phyloP scores from a whole-genome alignment of 2,888 invertebrate species.

The Cacoxenus indagator region DNA sequence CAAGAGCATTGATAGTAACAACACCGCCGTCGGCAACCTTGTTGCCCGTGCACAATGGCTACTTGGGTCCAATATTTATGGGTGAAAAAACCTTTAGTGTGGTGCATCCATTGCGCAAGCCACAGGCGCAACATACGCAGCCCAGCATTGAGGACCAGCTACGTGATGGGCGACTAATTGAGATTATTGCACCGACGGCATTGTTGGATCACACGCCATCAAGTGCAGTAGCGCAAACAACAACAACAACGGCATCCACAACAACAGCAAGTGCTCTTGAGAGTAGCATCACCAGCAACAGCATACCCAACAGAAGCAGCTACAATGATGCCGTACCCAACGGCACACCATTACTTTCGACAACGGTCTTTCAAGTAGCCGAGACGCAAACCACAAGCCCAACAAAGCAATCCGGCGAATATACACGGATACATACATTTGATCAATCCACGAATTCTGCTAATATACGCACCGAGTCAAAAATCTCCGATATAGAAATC shows the following conservation, averaged over 20 bases:
- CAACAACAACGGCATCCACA: slow-evolving; percentile 19
- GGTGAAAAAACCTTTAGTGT: slow-evolving; percentile 63
- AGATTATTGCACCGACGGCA: slow-evolving; percentile 61
- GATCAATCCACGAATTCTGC: too few relatives aligned
- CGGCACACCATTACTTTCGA: slow-evolving; percentile 47
- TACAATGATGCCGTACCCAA: neutral
- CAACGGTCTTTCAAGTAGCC: slow-evolving; percentile 60
- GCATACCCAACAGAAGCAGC: neutral
- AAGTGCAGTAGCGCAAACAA: neutral
- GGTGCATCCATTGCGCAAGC: slow-evolving; percentile 47
- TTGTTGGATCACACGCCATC: slow-evolving; percentile 38
- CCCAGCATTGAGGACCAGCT: slow-evolving; percentile 54
- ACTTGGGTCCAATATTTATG: slow-evolving; percentile 68
- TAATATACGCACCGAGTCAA: slow-evolving; percentile 58
- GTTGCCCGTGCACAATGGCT: slow-evolving; percentile 59
- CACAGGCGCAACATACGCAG: slow-evolving; percentile 41
- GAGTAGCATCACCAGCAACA: neutral
- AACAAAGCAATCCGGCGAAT: slow-evolving; percentile 42
- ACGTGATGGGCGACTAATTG: slow-evolving; percentile 59
- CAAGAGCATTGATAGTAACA: neutral
- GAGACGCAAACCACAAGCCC: slow-evolving; percentile 50
- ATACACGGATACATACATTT: neutral
- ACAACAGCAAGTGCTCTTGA: slow-evolving; percentile 8
- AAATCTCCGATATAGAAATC: slow-evolving; percentile 68
- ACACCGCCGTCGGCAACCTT: slow-evolving; percentile 19